A percentile compares a stretch with the other conserved stretches of the same genome.
phyloP scores from a whole-genome alignment of 1,140 invertebrate genomes.

The Polypedilum vanderplanki region DNA sequence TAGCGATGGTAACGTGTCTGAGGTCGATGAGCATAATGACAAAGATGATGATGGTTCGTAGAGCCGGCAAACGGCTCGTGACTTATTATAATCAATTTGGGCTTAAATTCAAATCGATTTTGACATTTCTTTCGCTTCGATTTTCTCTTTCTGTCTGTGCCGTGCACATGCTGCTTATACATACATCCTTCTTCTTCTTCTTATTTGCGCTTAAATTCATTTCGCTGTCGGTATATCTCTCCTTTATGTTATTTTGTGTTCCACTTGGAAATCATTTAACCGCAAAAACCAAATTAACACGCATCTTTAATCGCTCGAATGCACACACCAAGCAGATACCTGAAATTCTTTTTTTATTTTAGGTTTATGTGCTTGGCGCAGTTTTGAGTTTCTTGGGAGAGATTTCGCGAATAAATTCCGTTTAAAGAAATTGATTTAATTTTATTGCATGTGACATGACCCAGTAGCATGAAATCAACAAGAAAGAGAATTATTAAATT shows the following conservation, averaged over 20 bases:
- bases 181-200: background rate
- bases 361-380: background rate
- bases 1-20: slow-evolving; percentile 68
- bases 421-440: slow-evolving; percentile 22
- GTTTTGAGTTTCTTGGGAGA: background rate
- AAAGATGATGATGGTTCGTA: slow-evolving; percentile 68
- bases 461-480: slow-evolving; percentile 23
- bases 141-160: slow-evolving; percentile 1
- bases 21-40: slow-evolving; percentile 53
- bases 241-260: background rate
- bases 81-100: slow-evolving; percentile 25
- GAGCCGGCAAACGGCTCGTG: background rate
- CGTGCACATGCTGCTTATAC: background rate
- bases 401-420: background rate
- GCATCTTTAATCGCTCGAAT: slow-evolving; percentile 24
- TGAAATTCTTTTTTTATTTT: background rate
- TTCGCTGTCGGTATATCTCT: background rate
- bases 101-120: slow-evolving; percentile 23
- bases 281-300: slow-evolving; percentile 26
- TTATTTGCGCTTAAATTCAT: background rate
- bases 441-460: slow-evolving; percentile 26
- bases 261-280: background rate
- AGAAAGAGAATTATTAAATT: background rate
- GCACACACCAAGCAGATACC: background rate
- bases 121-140: slow-evolving; percentile 24